Base-by-base conservation (phyloP, 92 coral and sea anemone genomes). In the Plumapathes pennacea region DNA sequence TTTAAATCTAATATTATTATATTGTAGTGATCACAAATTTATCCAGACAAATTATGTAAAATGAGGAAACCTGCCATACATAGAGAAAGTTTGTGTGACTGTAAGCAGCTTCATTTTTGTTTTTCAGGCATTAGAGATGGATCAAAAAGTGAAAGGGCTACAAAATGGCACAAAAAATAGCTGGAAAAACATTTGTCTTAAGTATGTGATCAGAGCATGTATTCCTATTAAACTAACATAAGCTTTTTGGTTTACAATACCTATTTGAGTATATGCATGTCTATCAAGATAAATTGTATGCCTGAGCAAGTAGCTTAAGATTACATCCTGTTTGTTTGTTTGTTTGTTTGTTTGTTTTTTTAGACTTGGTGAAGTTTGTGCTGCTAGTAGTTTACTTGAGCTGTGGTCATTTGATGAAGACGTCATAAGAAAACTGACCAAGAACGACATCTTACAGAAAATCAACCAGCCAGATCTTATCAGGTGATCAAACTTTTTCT, bases 391-490 rank as follows among this genome's bases (percentile, higher is more conserved):
- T 17, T 24, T 87, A 47, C 55, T 91, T 42, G 97, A 91, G 33
- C 76, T 91, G 15, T 91, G 97, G 97, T 87, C 96, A 42, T 87
- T 73, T 69, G 72, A 91, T 46, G 89, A 60, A 53, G 64, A 80
- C 18, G 62, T 22, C 15, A 91, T 91, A 24, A 78, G 72, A 21
- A 9, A 21, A 2, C 73, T 91, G 8, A 60, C 89, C 20, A 57
- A 60, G 13, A 74, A 58, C 11, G 82, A 91, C 38, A 80, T 91
- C 22, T 41, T 91, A 22, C 51, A 15, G 46, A 78, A 83, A 70
- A 54, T 91, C 24, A 91, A 91, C 38, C 48, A 69, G 3, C 85
- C 73, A 4, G 17, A 14, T 17, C 53, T 86, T 13, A 81, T 55
- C 59, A 86, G 95, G 95, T 81, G 66, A n/a, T n/a, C n/a, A n/a